Percentiles rank a stretch among this genome's conserved stretches.
These are phyloP conservation scores for Chamaea fasciata DNA, from an alignment of 2,113 vertebrate species.

Conservation along the genomic window DNA sequence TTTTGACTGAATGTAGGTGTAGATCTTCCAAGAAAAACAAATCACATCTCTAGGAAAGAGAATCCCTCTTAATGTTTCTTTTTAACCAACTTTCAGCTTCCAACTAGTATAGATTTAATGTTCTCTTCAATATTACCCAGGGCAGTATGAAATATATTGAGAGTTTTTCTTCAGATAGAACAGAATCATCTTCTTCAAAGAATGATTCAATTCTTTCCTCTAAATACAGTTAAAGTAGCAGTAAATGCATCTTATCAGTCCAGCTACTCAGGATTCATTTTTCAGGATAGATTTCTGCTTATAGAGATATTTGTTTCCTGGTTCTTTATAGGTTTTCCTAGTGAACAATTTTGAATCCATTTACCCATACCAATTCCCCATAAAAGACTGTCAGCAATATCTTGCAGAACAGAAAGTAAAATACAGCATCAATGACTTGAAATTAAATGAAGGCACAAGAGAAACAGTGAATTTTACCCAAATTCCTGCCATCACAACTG, in stretches of 20 bases:
- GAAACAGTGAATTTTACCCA: neutral
- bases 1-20: neutral
- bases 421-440: neutral
- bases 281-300: conserved; percentile 8
- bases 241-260: neutral
- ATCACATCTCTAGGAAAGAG: neutral
- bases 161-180: neutral
- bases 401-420: neutral
- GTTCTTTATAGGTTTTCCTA: neutral
- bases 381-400: neutral
- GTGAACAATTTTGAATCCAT: neutral
- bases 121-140: neutral
- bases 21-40: neutral
- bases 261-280: neutral
- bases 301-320: neutral
- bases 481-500: neutral
- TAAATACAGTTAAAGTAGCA: neutral
- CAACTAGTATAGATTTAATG: neutral
- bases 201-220: neutral
- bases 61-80: neutral
- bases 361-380: neutral
- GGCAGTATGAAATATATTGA: neutral
- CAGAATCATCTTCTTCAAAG: neutral
- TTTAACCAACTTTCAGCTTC: neutral
- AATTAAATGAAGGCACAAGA: neutral